Evolutionary conservation across 2,888 invertebrate genomes (phyloP), one percentile per base, ranked within the genome.

Genomic region (Cerastoderma edule): DNA sequence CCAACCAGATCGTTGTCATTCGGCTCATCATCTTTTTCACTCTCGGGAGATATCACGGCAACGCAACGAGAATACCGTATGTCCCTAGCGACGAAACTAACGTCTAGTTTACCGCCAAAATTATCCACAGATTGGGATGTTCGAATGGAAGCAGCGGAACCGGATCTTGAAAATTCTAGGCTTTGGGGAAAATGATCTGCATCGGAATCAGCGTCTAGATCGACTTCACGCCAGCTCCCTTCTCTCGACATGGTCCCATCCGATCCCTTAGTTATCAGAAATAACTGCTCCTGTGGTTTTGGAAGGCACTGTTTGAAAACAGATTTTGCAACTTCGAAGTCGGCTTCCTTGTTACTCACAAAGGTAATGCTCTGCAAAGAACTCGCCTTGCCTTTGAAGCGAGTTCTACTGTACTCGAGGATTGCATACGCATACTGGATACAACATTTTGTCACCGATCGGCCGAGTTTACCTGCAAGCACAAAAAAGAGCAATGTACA

Each of bases 341-440:
- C 5, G 16, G 13, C 2, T 8, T 13, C 22, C 1, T 22, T 33
- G 3, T 33, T 16, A n/a, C 33, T 57, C 30, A 57, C 33, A 33
- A 57, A 57, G 19, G 5, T 6, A 10, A 57, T 28, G 1, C 35
- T 32, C 6, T 8, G 16, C n/a, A 33, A n/a, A n/a, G 6, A n/a
- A 13, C 33, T 2, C 4, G 13, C 22, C 1, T 33, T n/a, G 32
- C 1, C 6, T 4, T 19, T 10, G 10, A 35, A 35, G 1, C 28
- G 19, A 8, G 1, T 33, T 22, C 57, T 32, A n/a, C 57, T 57
- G 35, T 57, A 57, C 22, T 57, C 57, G 16, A 57, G 35, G 35
- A 57, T 24, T 8, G 57, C 57, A 22, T 57, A 57, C 4, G 57
- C 57, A 22, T 57, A 57, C 30, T 16, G 35, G 19, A 1, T 5